These are phyloP conservation scores for Agrenia bidenticulata DNA, from an alignment of 2,888 invertebrate genomes.

Conservation along the genomic window DNA sequence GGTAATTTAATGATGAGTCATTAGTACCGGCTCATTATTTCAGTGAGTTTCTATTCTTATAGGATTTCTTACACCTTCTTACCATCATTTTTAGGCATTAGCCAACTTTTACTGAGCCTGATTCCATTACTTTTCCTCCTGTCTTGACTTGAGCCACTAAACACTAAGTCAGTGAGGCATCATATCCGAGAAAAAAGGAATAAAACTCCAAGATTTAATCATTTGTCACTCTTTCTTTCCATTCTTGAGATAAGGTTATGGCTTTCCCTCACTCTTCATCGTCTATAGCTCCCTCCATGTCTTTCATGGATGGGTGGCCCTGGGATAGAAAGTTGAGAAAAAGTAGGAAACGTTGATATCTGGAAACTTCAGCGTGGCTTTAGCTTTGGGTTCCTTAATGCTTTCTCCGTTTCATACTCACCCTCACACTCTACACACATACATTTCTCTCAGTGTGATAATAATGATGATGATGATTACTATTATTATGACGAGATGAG, in stretches of 20 bases:
- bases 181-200: constrained; percentile 3
- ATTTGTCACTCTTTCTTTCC: constrained; percentile 13
- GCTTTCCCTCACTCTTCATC: no score
- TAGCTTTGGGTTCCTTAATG: no score
- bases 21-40: constrained; percentile 37
- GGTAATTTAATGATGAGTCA: constrained; percentile 32
- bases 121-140: not conserved
- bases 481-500: no score
- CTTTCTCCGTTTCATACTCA: no score
- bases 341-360: no score
- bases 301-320: no score
- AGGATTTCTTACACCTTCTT: not conserved
- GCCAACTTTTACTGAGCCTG: not conserved
- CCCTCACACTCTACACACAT: no score
- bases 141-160: not conserved
- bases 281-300: no score
- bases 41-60: constrained; percentile 2
- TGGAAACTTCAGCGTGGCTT: no score
- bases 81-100: not conserved
- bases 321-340: no score
- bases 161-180: constrained; percentile 12
- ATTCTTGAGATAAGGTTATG: not conserved
- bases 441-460: no score
- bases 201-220: constrained; percentile 19
- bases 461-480: no score